phyloP scores from a whole-genome alignment of 2,888 invertebrate species.

The Lochmaea crataegi region DNA sequence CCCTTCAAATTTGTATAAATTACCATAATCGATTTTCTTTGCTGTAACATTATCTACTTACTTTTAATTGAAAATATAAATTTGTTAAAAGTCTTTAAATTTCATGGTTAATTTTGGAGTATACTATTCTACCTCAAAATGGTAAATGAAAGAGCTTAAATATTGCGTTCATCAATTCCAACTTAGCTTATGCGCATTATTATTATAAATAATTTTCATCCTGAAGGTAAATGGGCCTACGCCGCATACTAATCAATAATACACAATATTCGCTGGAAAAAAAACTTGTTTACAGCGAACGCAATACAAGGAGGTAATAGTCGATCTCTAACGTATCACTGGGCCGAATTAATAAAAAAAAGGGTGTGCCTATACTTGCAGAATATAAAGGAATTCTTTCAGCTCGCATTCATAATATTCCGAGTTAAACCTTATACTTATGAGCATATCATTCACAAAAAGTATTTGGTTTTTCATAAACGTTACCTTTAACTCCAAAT shows the following conservation, averaged over 20 bases:
- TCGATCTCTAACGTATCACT: background rate
- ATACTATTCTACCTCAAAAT: background rate
- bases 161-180: background rate
- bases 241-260: constrained; percentile 23
- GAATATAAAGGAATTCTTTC: too few relatives aligned
- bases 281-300: background rate
- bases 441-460: too few relatives aligned
- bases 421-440: too few relatives aligned
- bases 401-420: too few relatives aligned
- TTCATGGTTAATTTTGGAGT: background rate
- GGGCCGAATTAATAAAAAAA: too few relatives aligned
- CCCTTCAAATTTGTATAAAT: background rate
- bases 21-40: background rate
- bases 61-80: background rate
- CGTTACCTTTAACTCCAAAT: too few relatives aligned
- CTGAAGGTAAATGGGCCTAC: constrained; percentile 18
- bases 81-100: background rate
- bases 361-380: too few relatives aligned
- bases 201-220: constrained; percentile 7
- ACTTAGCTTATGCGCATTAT: constrained; percentile 16
- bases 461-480: too few relatives aligned
- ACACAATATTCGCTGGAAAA: background rate
- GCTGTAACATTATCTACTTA: background rate
- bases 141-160: background rate
- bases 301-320: background rate